Conservation (phyloP, 2,797 vertebrate genomes). For the Myotis findleyi region DNA sequence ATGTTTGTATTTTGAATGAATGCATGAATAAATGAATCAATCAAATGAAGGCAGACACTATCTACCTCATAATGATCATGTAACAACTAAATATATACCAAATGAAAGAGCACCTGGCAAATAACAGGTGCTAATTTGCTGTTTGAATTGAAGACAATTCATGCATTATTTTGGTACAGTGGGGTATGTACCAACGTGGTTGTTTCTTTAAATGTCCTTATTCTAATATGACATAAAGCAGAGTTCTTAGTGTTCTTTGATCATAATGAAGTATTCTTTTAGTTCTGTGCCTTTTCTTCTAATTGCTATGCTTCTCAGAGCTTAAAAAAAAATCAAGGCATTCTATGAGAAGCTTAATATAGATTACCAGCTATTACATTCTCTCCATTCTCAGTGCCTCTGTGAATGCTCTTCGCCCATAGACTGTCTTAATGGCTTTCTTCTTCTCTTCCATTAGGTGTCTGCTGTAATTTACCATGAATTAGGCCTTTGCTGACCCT, state of each 20-base stretch:
- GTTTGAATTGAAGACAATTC: neutral
- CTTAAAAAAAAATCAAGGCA: neutral
- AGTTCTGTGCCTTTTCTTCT: conserved; percentile 68
- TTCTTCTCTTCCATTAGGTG: neutral
- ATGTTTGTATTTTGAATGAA: conserved; percentile 3
- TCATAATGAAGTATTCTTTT: conserved; percentile 54
- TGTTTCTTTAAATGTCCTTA: conserved; percentile 69
- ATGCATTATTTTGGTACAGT: conserved; percentile 29
- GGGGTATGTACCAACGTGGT: conserved; percentile 18
- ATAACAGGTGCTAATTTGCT: neutral
- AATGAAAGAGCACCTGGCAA: neutral
- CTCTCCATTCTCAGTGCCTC: neutral
- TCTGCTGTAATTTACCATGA: neutral
- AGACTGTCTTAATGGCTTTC: neutral
- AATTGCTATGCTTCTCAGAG: conserved; percentile 48
- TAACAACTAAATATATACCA: neutral
- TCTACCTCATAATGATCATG: neutral
- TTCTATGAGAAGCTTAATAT: neutral
- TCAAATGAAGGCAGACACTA: conserved; percentile 9
- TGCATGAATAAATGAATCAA: neutral
- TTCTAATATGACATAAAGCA: conserved; percentile 61
- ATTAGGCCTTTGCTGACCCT: neutral
- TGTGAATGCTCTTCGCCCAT: neutral
- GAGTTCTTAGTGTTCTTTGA: conserved; percentile 67
- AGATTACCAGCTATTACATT: conserved; percentile 35